phyloP scores from a whole-genome alignment of 2,113 vertebrate genomes.

The Pangasianodon hypophthalmus region DNA sequence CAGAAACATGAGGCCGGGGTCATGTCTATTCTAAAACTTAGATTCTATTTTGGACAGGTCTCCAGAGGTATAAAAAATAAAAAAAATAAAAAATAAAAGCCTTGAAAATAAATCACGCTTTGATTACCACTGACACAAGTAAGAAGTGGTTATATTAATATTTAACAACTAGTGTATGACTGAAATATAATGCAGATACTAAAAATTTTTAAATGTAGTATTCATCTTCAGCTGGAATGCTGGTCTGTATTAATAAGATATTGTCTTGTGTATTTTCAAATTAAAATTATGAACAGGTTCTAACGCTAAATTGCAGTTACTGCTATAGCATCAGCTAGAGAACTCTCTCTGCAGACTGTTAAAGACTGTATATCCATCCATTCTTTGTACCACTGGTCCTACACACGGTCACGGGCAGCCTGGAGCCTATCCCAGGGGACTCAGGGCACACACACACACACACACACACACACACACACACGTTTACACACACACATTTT shows the following conservation, averaged over 20 bases:
- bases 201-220: not conserved
- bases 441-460: too few species aligned
- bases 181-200: not conserved
- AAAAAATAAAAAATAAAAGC: not conserved
- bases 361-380: too few species aligned
- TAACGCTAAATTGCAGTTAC: too few species aligned
- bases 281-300: too few species aligned
- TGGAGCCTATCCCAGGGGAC: too few species aligned
- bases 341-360: too few species aligned
- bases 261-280: not conserved
- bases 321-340: too few species aligned
- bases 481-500: too few species aligned
- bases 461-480: too few species aligned
- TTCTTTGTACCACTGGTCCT: too few species aligned
- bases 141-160: not conserved
- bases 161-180: not conserved
- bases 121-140: not conserved
- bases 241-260: not conserved
- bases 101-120: not conserved
- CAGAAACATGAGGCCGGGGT: slow-evolving; percentile 41
- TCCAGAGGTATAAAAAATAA: not conserved
- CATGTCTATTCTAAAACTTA: slow-evolving; percentile 33
- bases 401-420: too few species aligned
- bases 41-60: slow-evolving; percentile 50
- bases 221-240: not conserved